Conservation (phyloP, 2,888 invertebrate species). For the Sinopyrophorus schimmeli region DNA sequence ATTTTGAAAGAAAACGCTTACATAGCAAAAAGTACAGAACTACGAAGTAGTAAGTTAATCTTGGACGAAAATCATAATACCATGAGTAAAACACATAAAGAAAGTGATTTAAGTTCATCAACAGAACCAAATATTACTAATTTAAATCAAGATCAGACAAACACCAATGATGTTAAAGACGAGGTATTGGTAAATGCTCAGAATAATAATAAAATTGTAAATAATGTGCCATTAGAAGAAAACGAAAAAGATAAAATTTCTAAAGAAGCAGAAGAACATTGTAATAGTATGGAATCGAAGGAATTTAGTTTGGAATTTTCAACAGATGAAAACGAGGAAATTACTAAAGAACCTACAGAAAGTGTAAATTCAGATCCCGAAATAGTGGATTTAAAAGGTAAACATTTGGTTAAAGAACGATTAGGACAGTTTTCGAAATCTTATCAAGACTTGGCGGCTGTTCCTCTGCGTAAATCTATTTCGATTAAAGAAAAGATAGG, state of each 20-base stretch:
- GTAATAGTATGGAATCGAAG: too few relatives aligned
- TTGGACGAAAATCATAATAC: conserved; percentile 33
- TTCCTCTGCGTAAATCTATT: conserved; percentile 11
- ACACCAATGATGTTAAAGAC: too few relatives aligned
- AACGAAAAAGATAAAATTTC: too few relatives aligned
- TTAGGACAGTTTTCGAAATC: conserved; percentile 46
- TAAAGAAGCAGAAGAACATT: too few relatives aligned
- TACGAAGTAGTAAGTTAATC: conserved; percentile 3
- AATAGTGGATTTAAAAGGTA: conserved; percentile 41
- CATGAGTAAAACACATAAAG: conserved; percentile 19
- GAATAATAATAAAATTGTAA: too few relatives aligned
- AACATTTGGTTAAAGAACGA: conserved; percentile 41
- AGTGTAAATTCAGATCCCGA: conserved; percentile 32
- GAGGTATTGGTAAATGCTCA: too few relatives aligned
- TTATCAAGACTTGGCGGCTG: conserved; percentile 38
- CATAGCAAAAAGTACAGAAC: conserved; percentile 4
- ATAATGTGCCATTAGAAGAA: conserved; percentile 5
- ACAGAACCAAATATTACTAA: conserved; percentile 10
- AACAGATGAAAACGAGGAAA: conserved; percentile 24
- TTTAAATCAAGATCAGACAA: too few relatives aligned
- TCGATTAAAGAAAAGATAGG: conserved; percentile 2
- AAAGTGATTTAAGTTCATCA: conserved; percentile 28
- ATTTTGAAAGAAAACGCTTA: too few relatives aligned
- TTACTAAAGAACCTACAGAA: conserved; percentile 16
- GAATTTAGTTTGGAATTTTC: conserved; percentile 39